Evolutionary conservation across 1,140 invertebrate genomes (phyloP).

Genomic region (Aphelenchoides fujianensis): DNA sequence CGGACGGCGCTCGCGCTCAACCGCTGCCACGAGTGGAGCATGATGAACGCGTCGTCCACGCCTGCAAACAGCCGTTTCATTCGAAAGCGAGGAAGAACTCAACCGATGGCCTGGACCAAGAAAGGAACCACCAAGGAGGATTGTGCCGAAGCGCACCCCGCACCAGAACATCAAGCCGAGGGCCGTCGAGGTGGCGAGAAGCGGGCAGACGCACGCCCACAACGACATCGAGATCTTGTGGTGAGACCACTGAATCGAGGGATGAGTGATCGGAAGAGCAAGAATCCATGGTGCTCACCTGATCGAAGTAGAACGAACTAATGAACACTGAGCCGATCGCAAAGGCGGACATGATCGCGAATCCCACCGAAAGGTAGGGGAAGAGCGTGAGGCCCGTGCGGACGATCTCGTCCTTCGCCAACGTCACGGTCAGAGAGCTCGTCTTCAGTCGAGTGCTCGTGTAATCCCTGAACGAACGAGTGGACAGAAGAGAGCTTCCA

Average conservation of each 20-base stretch:
- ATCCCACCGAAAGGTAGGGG: constrained; percentile 51
- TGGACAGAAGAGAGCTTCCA: not conserved
- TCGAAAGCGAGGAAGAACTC: not conserved
- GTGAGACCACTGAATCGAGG: constrained; percentile 43
- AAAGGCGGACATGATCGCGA: constrained; percentile 49
- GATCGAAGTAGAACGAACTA: constrained; percentile 42
- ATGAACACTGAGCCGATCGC: constrained; percentile 45
- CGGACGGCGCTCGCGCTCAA: constrained; percentile 22
- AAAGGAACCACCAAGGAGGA: constrained; percentile 53
- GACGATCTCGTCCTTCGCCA: constrained; percentile 48
- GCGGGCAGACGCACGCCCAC: constrained; percentile 50
- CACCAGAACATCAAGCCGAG: constrained; percentile 54
- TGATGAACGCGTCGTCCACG: constrained; percentile 55
- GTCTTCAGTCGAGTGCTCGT: constrained; percentile 21
- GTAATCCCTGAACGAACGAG: constrained; percentile 17
- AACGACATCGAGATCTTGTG: constrained; percentile 47
- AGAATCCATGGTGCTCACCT: constrained; percentile 28
- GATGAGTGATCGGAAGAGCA: constrained; percentile 14
- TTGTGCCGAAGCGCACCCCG: constrained; percentile 52
- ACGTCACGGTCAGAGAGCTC: constrained; percentile 27
- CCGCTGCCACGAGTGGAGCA: constrained; percentile 54
- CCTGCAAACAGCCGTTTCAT: constrained; percentile 31
- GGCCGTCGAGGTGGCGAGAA: constrained; percentile 49
- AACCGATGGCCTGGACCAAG: constrained; percentile 52
- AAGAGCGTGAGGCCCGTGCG: constrained; percentile 52